Percentiles rank a stretch among this genome's conserved stretches.
Conservation (phyloP, 2,113 vertebrate species). For the Hystrix cristata region DNA sequence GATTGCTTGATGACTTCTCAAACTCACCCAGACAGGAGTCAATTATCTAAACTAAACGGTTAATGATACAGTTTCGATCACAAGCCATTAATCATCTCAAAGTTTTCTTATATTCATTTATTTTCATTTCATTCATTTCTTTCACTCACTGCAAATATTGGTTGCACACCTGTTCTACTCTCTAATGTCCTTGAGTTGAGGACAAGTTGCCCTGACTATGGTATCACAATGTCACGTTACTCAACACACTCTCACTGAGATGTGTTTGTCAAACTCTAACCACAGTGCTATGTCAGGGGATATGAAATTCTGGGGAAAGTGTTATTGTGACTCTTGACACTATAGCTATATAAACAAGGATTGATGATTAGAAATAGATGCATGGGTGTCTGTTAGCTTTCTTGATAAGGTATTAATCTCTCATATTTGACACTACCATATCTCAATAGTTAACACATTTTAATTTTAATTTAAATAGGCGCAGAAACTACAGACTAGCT, state of each 20-base stretch:
- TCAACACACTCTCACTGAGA: no score
- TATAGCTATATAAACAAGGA: no score
- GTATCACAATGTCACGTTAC: neutral
- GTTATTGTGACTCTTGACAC: no score
- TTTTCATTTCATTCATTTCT: neutral
- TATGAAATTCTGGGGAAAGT: neutral
- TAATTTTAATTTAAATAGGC: neutral
- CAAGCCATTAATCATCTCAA: neutral
- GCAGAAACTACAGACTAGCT: neutral
- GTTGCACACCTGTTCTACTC: neutral
- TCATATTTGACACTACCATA: neutral
- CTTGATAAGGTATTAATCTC: neutral
- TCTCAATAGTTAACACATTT: neutral
- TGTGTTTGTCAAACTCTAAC: neutral
- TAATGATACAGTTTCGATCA: neutral
- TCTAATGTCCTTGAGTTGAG: neutral
- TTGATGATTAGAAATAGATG: neutral
- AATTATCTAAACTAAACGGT: neutral
- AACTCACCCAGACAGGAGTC: neutral
- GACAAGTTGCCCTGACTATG: neutral
- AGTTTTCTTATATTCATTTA: neutral
- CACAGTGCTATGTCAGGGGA: fast-evolving
- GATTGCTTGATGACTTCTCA: neutral
- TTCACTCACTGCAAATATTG: neutral
- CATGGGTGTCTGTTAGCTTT: neutral